Evolutionary conservation across 2,797 vertebrate species (phyloP), one percentile per base, ranked within the genome.

Genomic region (Brachyrhaphis roseni): DNA sequence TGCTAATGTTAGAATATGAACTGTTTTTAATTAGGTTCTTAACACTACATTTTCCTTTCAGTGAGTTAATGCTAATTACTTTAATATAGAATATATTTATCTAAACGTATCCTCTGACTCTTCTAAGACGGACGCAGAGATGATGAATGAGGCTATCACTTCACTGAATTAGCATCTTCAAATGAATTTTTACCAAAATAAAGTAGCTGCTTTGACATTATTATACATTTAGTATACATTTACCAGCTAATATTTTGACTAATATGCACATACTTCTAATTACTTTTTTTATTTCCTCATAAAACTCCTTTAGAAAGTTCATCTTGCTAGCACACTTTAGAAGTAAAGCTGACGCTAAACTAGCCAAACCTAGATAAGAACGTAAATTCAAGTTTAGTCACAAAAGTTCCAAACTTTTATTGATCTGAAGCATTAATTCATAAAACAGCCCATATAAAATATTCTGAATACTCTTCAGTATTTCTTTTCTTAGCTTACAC

Each of bases 401-500:
- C 13, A 12, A 45, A 15, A 1, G 36, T 12, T 71, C 12, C 41
- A 26, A 26, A 31, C 6, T 13, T 68, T 23, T 26, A 26, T 41
- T 43, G 28, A 59, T 13, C 13, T 62, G 28, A 31, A 43, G 34
- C 4, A 5, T 41, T n/a, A 26, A 59, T 59, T 64, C 8, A 68
- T 68, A 6, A 68, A 43, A 68, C 64, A 68, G 31, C 20, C 23
- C 11, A 12, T 43, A 13, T 20, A 1, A 36, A 62, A 39, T 16
- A 26, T 46, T 4, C n/a, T 45, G n/a, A 46, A 28, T 2, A 46
- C 41, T 15, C 68, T 45, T 13, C 6, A 28, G 43, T 7, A 7
- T 71, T n/a, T 71, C 26, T 31, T 45, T 16, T 70, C 20, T 13
- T 23, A 70, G 23, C 12, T 70, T n/a, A 49, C 87, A 84, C 82